Percentiles rank a stretch among this genome's conserved stretches.
Evolutionary conservation across 2,797 vertebrate species (phyloP).

Genomic region (Crenuchus spilurus): DNA sequence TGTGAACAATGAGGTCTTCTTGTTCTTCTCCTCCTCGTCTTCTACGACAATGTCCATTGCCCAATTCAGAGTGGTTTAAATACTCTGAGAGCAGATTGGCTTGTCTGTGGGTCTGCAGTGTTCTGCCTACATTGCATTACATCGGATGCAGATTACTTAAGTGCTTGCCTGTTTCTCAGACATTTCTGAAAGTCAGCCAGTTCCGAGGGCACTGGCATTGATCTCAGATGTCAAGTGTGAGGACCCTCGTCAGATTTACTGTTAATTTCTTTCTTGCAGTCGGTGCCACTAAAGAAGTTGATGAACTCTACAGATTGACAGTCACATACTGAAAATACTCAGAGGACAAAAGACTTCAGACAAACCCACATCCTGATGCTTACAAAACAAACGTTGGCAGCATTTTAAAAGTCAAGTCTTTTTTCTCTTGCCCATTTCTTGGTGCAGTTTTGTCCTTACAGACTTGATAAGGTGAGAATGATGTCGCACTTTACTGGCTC

Average conservation of each 20-base stretch:
- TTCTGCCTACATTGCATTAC: background rate
- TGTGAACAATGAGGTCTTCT: background rate
- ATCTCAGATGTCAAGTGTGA: slow-evolving; percentile 22
- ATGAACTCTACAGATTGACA: background rate
- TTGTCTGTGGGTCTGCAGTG: no score
- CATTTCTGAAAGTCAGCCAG: background rate
- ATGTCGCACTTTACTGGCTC: slow-evolving; percentile 13
- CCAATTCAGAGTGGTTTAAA: background rate
- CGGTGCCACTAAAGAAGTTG: slow-evolving; percentile 6
- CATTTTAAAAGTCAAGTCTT: slow-evolving; percentile 1
- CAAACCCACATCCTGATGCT: background rate
- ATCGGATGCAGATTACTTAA: background rate
- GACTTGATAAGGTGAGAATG: slow-evolving; percentile 28
- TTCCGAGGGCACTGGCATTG: slow-evolving; percentile 6
- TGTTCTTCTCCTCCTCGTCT: no score
- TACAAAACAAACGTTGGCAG: slow-evolving; percentile 7
- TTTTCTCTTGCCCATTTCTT: slow-evolving; percentile 13
- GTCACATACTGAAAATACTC: background rate
- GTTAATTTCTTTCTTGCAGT: slow-evolving; percentile 11
- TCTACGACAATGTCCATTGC: background rate
- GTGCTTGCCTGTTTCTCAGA: background rate
- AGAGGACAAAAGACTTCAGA: background rate
- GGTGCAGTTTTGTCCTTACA: background rate
- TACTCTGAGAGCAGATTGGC: background rate
- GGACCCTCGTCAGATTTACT: slow-evolving; percentile 9